These are phyloP conservation scores for Halocynthia roretzi DNA, from an alignment of 23 tunicate genomes.

Conservation along the genomic window DNA sequence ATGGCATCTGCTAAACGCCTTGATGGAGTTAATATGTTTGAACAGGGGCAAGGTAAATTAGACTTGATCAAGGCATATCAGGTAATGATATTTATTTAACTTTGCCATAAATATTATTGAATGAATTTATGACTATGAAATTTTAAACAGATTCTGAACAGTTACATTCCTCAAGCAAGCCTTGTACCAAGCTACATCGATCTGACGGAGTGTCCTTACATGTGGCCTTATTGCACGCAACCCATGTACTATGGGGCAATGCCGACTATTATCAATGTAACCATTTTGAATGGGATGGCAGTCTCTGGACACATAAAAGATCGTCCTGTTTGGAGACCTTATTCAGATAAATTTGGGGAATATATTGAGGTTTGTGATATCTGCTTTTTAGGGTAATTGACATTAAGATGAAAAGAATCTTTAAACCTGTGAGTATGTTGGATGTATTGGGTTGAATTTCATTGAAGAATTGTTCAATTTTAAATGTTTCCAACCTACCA, in stretches of 20 bases:
- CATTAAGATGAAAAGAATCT: too few species aligned
- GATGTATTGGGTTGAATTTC: too few species aligned
- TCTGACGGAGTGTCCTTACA: conserved; percentile 92
- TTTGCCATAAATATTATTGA: background rate
- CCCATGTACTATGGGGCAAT: conserved; percentile 85
- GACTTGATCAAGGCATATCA: conserved; percentile 78
- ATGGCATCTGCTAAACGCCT: conserved; percentile 86
- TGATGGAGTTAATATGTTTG: conserved; percentile 83
- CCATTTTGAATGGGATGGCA: conserved; percentile 89
- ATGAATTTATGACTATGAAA: background rate
- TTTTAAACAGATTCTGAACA: conserved; percentile 43
- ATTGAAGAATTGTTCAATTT: too few species aligned
- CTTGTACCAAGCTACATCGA: conserved; percentile 84
- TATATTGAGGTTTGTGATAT: conserved; percentile 33
- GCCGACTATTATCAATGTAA: conserved; percentile 79
- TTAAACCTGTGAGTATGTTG: too few species aligned
- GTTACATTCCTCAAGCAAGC: conserved; percentile 91
- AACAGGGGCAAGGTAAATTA: conserved; percentile 92
- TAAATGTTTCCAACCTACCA: too few species aligned
- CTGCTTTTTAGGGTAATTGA: too few species aligned
- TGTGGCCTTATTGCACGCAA: conserved; percentile 99
- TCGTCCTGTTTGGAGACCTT: conserved; percentile 68
- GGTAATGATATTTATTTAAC: conserved; percentile 26
- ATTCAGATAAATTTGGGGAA: conserved; percentile 51
- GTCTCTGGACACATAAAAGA: conserved; percentile 70